Evolutionary conservation across 2,888 invertebrate genomes (phyloP), one percentile per base, ranked within the genome.

Genomic region (Teinopalpus imperialis): DNA sequence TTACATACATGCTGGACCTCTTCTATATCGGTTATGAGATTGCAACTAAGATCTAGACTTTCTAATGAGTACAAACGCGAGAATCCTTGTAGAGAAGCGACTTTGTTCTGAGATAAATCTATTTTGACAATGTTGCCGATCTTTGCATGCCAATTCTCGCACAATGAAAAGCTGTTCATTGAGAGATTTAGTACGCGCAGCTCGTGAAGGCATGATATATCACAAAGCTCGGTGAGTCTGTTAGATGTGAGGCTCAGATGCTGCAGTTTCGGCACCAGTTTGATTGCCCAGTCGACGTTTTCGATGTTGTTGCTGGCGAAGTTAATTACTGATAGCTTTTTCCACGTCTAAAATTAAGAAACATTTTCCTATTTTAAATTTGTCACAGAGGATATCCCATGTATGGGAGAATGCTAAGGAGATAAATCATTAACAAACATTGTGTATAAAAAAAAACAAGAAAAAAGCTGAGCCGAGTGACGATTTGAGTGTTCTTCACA

Each of bases 81-180:
- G 59, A 97, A 93, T 0, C 95, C 95, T 49, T 89, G 82, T 0
- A 97, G 78, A 0, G 92, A 90, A 10, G 90, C 90, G 2, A 98
- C 91, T 66, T 92, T 91, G 78, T 98, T 98, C 59, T 96, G 94
- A 0, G 96, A 94, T 35, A 99, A 76, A 69, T 96, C 94, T 36
- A 99, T 90, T 45, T 91, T 92, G n/a, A 94, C 92, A 31, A 98
- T 91, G 77, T 98, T 97, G 3, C 97, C 97, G 47, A 98, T 90
- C 74, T 94, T 94, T 2, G 93, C 92, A 72, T 97, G 95, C 81
- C 98, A 92, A 68, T 94, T 92, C 18, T 93, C 91, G 54, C 97
- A 93, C 2, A 91, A 72, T 0, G 87, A 74, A 58, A 96, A 94
- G 30, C 92, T 88, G 85, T 97, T 98, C 65, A 94, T 93, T 0